Percentiles rank a stretch among this genome's conserved stretches.
Evolutionary conservation across 2,888 invertebrate genomes (phyloP).

Genomic region (Phasia obesa): DNA sequence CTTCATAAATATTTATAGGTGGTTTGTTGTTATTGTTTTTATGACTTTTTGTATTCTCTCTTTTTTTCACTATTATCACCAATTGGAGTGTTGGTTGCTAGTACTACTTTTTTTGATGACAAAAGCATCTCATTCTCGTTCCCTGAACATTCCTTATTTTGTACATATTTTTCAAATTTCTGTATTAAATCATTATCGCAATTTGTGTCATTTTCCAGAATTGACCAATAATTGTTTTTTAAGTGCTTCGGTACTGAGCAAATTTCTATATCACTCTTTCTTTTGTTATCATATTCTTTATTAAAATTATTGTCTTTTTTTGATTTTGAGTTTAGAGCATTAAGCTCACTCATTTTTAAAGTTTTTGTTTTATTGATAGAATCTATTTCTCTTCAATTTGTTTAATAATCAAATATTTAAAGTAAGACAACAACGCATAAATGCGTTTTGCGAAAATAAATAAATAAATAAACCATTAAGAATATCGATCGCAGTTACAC

Average conservation of each 20-base stretch:
- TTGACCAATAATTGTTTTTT: constrained; percentile 1
- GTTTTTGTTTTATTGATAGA: background rate
- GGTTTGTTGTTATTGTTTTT: constrained; percentile 10
- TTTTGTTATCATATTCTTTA: constrained; percentile 13
- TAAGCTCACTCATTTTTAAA: constrained; percentile 3
- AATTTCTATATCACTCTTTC: constrained; percentile 13
- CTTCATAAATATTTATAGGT: constrained; percentile 17
- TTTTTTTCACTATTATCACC: background rate
- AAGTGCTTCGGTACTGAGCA: constrained; percentile 8
- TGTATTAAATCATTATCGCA: no score
- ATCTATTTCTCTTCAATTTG: constrained; percentile 2
- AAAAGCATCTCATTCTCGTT: constrained; percentile 3
- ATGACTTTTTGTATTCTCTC: background rate
- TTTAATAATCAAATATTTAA: no score
- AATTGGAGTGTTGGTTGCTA: background rate
- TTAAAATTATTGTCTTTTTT: constrained; percentile 10
- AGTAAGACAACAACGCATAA: constrained; percentile 1
- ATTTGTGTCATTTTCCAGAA: constrained; percentile 11
- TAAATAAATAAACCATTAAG: constrained; percentile 15
- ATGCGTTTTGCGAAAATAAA: background rate
- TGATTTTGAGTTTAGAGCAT: constrained; percentile 7
- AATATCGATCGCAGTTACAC: background rate
- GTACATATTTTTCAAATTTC: no score
- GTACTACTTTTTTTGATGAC: constrained; percentile 1
- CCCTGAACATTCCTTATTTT: background rate